Base-by-base conservation (phyloP, 2,888 invertebrate species). In the Minunthozetes semirufus region DNA sequence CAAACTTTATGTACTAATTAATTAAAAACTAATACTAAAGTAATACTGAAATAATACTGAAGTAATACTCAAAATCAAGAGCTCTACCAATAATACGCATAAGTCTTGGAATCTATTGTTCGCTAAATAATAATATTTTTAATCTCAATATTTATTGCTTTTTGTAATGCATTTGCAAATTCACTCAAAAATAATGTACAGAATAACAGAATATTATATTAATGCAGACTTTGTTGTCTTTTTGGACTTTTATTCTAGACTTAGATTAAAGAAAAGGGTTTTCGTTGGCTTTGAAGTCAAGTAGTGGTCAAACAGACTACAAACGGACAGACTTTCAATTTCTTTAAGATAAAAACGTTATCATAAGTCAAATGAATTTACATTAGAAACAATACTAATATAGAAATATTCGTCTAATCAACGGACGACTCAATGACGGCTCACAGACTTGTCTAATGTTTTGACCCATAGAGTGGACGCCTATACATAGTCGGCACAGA, bases 401-500 rank as follows among this genome's bases (percentile, higher is more conserved):
- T 46, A 17, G 46, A 48, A 48, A 63, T 63, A 9, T 70, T 33
- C 33, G 38, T 33, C 33, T 63, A 38, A 1, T 17, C 19, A 33
- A 63, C 46, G n/a, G 27, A 66, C 33, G 33, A 42, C 68, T 48
- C 25, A 70, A 46, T 25, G 68, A 42, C 68, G 68, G 68, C 70
- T 48, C 46, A 8, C 38, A 66, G 63, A 66, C 63, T 33, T 33
- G 38, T 25, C 27, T 70, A 70, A 70, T 46, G 42, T 70, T 0
- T 48, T 15, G 22, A 46, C 17, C 66, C 29, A 17, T 4, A 11
- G 63, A 61, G n/a, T 42, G 27, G 70, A 70, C 46, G 70, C 70
- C 70, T 48, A 70, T 70, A 70, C 19, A n/a, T n/a, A 42, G 70
- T 66, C 70, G 70, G 70, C 48, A 70, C 8, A 70, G 42, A 70